Percentiles rank a stretch among this genome's conserved stretches.
These are phyloP conservation scores for Pseudomyrmex concolor DNA, from an alignment of 1,140 invertebrate genomes.

Conservation along the genomic window DNA sequence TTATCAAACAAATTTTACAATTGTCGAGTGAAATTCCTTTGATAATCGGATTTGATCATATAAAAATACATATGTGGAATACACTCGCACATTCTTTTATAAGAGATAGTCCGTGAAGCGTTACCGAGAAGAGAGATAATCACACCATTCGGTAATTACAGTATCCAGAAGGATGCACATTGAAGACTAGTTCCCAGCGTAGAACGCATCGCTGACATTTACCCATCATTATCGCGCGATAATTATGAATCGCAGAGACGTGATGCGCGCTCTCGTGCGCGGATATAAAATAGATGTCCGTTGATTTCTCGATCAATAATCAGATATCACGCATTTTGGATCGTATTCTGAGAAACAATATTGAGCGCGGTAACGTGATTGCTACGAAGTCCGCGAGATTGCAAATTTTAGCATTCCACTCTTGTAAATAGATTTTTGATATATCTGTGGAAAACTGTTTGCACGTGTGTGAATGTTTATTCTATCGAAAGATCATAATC, in stretches of 20 bases:
- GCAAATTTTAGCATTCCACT: slow-evolving; percentile 36
- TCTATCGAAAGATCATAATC: slow-evolving; percentile 27
- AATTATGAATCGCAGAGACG: not conserved
- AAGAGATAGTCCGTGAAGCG: not conserved
- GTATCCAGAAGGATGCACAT: not conserved
- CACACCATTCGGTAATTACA: slow-evolving; percentile 2
- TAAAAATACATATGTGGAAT: not conserved
- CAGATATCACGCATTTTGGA: slow-evolving; percentile 10
- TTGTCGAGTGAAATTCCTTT: not conserved
- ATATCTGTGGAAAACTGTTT: slow-evolving; percentile 18
- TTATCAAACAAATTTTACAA: not conserved
- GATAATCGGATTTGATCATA: not conserved
- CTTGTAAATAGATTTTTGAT: slow-evolving; percentile 36
- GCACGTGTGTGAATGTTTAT: slow-evolving; percentile 48
- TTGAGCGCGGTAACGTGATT: not conserved
- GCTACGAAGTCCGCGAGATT: slow-evolving; percentile 24
- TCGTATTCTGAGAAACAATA: slow-evolving; percentile 56
- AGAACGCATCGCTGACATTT: slow-evolving; percentile 24
- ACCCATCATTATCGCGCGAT: slow-evolving; percentile 15
- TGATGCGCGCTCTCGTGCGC: not conserved
- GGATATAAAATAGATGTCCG: not conserved
- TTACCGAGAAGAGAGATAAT: slow-evolving; percentile 25
- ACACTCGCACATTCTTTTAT: not conserved
- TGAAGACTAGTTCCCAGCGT: slow-evolving; percentile 13
- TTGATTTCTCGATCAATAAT: slow-evolving; percentile 34